Evolutionary conservation across 2,888 invertebrate species (phyloP), one percentile per base, ranked within the genome.

Genomic region (Zygogramma bicolorata): DNA sequence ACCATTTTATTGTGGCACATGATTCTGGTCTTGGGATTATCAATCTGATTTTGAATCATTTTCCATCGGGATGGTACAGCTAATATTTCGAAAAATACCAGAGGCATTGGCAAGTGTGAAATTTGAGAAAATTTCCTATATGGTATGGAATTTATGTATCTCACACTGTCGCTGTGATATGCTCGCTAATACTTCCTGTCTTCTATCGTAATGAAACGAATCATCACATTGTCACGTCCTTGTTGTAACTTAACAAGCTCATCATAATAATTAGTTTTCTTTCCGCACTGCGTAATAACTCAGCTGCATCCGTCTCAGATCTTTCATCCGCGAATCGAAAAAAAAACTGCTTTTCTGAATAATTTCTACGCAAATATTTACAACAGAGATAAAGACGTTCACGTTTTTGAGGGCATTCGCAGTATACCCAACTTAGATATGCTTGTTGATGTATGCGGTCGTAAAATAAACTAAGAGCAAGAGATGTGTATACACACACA

Each of bases 391-490:
- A n/a, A 53, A 53, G 53, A 27, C n/a, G 27, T 53, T n/a, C 53
- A 53, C 53, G 53, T 53, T 53, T 53, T 53, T 53, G 27, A 53
- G 25, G 22, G 53, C 5, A 25, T 53, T 53, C 53, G 53, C 25
- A 53, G 53, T 53, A 53, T 7, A 53, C n/a, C 13, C 53, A 53
- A 53, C 53, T 53, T 5, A 53, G 53, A 53, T 53, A 27, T 53
- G 53, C 31, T 49, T 49, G 63, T 46, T 63, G 42, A 63, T 49
- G 63, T 29, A 49, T 25, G 61, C 49, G 34, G 20, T 49, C 31
- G 15, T 62, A 62, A 63, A 61, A 40, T 29, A 63, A 63, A 49
- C 49, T 18, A 18, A 31, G 31, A 63, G 63, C 31, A 49, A n/a
- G 40, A 31, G 49, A 62, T 40, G n/a, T 29, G 31, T n/a, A 25